Conservation (phyloP, 2,888 invertebrate genomes). For the Catocala nupta region DNA sequence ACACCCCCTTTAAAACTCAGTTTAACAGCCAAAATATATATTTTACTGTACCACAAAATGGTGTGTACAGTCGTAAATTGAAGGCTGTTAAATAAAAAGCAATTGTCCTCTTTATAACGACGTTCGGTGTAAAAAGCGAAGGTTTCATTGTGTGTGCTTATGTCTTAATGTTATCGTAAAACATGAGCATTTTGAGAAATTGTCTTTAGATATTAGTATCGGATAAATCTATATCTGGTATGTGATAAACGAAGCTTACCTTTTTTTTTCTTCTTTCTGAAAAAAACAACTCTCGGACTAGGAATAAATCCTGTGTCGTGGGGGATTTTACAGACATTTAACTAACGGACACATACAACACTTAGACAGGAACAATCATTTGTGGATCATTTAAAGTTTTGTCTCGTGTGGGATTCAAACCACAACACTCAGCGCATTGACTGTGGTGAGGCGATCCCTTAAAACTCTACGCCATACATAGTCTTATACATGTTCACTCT, state of each 20-base stretch:
- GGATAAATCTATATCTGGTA: not conserved
- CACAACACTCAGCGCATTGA: no score
- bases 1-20: constrained; percentile 43
- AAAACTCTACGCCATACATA: no score
- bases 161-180: constrained; percentile 52
- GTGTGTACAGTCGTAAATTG: constrained; percentile 49
- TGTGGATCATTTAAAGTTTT: no score
- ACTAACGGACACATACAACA: no score
- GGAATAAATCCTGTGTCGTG: no score
- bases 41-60: constrained; percentile 32
- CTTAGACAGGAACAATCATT: no score
- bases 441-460: no score
- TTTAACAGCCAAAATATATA: constrained; percentile 47
- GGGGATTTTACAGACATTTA: no score
- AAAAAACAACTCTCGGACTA: no score
- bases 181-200: constrained; percentile 18
- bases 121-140: constrained; percentile 36
- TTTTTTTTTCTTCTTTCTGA: not conserved
- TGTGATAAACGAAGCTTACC: not conserved
- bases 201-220: constrained; percentile 18
- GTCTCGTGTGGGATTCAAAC: no score
- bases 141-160: constrained; percentile 41
- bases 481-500: no score
- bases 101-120: constrained; percentile 59
- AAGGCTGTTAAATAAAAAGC: constrained; percentile 54